Evolutionary conservation across 2,113 vertebrate species (phyloP).

Genomic region (Cynoglossus semilaevis): DNA sequence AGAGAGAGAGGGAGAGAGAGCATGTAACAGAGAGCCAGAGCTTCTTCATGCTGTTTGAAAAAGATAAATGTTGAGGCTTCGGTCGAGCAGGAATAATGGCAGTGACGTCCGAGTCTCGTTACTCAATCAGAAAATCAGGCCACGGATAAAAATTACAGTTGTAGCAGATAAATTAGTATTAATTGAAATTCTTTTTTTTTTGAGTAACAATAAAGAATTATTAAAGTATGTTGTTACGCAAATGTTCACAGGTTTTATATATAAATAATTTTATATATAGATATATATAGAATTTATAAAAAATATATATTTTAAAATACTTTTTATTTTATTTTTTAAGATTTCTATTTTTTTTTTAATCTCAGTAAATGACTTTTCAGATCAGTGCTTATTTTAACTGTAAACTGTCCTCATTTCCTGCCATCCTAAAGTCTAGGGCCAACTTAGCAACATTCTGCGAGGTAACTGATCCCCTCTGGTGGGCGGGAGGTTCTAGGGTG

Average conservation of each 20-base stretch:
- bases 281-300: no score
- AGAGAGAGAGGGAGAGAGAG: no score
- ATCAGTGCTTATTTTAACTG: neutral
- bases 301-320: no score
- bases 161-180: conserved; percentile 14
- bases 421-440: conserved; percentile 1
- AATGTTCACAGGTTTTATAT: no score
- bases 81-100: conserved; percentile 40
- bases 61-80: conserved; percentile 48
- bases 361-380: neutral
- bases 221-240: no score
- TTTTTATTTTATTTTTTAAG: no score
- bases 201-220: no score
- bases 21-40: conserved; percentile 39
- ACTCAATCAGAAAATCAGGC: conserved; percentile 44
- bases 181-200: neutral
- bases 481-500: neutral
- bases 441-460: conserved; percentile 45
- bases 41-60: conserved; percentile 32
- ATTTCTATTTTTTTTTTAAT: conserved; percentile 10
- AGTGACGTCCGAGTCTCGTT: conserved; percentile 18
- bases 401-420: conserved; percentile 33
- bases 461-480: conserved; percentile 22
- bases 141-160: conserved; percentile 10
- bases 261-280: no score